These are phyloP conservation scores for Drosophila neotestacea DNA, from an alignment of 2,888 invertebrate species.

Conservation along the genomic window DNA sequence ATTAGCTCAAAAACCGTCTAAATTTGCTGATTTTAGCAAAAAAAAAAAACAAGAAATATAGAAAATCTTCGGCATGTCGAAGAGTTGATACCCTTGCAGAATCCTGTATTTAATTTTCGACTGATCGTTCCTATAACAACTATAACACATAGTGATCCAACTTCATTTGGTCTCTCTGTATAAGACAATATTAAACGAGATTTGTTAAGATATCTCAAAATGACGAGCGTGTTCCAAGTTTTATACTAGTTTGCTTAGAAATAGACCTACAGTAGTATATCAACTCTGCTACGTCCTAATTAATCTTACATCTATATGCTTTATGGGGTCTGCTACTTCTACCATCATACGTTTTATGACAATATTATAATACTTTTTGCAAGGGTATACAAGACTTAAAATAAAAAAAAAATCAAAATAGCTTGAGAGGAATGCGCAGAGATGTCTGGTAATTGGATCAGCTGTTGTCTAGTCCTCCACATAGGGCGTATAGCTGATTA, in stretches of 20 bases:
- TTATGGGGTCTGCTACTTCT: background rate
- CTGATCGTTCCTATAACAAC: too few species aligned
- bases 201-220: too few species aligned
- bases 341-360: background rate
- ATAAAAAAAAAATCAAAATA: background rate
- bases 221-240: too few species aligned
- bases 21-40: constrained; percentile 50
- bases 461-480: constrained; percentile 64
- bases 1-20: constrained; percentile 45
- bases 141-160: too few species aligned
- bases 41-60: constrained; percentile 29
- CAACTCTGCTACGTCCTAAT: too few species aligned
- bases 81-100: background rate
- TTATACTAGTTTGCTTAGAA: too few species aligned
- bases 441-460: constrained; percentile 52
- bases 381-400: background rate
- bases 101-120: too few species aligned
- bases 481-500: constrained; percentile 91
- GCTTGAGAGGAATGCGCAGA: constrained; percentile 52
- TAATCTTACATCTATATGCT: too few species aligned
- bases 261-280: too few species aligned
- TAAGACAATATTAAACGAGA: too few species aligned
- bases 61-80: constrained; percentile 1
- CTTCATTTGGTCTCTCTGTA: too few species aligned
- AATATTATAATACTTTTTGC: background rate